These are phyloP conservation scores for Drosophila persimilis DNA, from an alignment of 1,140 invertebrate species.

Conservation along the genomic window DNA sequence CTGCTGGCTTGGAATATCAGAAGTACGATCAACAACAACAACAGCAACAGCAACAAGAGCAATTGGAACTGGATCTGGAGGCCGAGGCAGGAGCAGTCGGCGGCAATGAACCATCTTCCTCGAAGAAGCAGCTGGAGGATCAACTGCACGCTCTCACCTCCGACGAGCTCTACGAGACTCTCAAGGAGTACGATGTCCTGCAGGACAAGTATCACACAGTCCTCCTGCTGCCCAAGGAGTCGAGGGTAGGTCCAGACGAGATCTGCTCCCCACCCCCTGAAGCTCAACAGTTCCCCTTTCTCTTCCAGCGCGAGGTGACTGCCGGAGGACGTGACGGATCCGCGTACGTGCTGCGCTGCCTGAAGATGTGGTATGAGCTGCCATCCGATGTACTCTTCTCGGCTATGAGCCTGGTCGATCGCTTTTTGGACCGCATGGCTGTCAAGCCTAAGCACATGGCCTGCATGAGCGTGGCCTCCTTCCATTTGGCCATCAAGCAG, in stretches of 20 bases:
- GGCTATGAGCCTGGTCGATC: slow-evolving; percentile 90
- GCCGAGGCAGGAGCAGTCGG: slow-evolving; percentile 39
- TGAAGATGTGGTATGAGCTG: slow-evolving; percentile 92
- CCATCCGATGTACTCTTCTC: slow-evolving; percentile 90
- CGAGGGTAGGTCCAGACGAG: slow-evolving; percentile 82
- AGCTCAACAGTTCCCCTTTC: slow-evolving; percentile 35
- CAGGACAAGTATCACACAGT: slow-evolving; percentile 89
- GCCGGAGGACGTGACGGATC: slow-evolving; percentile 89
- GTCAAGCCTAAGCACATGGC: slow-evolving; percentile 84
- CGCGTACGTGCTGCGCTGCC: slow-evolving; percentile 90
- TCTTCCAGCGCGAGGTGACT: slow-evolving; percentile 86
- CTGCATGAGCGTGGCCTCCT: slow-evolving; percentile 82
- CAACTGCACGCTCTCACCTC: slow-evolving; percentile 68
- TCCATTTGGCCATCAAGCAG: slow-evolving; percentile 83
- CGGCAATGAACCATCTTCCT: slow-evolving; percentile 46
- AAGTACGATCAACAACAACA: slow-evolving; percentile 76
- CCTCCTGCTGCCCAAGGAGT: slow-evolving; percentile 85
- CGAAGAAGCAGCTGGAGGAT: slow-evolving; percentile 66
- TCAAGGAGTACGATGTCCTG: slow-evolving; percentile 87
- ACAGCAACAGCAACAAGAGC: slow-evolving; percentile 62
- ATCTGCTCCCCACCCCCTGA: background rate
- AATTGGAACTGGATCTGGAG: slow-evolving; percentile 50
- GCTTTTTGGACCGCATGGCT: slow-evolving; percentile 89
- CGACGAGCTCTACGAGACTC: slow-evolving; percentile 85
- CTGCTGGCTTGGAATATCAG: slow-evolving; percentile 83